Percentiles rank a stretch among this genome's conserved stretches.
phyloP scores from a whole-genome alignment of 2,113 vertebrate genomes.

The Bufo gargarizans region DNA sequence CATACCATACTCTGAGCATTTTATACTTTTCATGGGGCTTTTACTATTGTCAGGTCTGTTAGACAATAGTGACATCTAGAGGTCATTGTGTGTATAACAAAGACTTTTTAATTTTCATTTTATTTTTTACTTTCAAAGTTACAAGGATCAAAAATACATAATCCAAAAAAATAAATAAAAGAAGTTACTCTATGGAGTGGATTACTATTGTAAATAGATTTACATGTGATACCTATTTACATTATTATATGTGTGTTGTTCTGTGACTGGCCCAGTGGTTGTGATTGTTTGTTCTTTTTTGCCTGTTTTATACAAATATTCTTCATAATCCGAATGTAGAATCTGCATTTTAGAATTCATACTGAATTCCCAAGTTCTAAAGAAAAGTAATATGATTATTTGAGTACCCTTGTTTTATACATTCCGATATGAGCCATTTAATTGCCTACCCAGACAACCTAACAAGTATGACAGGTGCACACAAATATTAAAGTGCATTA shows the following conservation, averaged over 20 bases:
- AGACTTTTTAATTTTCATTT: not conserved
- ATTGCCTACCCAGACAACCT: not conserved
- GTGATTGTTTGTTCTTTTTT: not conserved
- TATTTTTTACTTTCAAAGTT: not conserved
- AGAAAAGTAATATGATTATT: not conserved
- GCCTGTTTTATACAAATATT: not conserved
- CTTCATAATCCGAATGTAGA: not conserved
- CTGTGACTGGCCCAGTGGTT: not conserved
- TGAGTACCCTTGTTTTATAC: not conserved
- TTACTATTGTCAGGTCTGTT: not conserved
- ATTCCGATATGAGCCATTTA: not conserved
- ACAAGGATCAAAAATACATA: not conserved
- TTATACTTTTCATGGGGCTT: not conserved
- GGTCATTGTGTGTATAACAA: slow-evolving; percentile 13
- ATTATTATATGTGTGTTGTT: not conserved
- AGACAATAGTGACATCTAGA: slow-evolving; percentile 43
- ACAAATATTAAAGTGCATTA: not conserved
- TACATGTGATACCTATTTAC: not conserved
- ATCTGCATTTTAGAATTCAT: not conserved
- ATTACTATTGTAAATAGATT: slow-evolving; percentile 8
- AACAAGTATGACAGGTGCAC: not conserved
- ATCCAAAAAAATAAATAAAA: not conserved
- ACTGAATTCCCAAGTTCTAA: not conserved
- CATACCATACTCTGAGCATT: not conserved
- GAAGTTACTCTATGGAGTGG: not conserved